Base-by-base conservation (phyloP, 2,888 invertebrate genomes). In the Cataglyphis altisquamis region DNA sequence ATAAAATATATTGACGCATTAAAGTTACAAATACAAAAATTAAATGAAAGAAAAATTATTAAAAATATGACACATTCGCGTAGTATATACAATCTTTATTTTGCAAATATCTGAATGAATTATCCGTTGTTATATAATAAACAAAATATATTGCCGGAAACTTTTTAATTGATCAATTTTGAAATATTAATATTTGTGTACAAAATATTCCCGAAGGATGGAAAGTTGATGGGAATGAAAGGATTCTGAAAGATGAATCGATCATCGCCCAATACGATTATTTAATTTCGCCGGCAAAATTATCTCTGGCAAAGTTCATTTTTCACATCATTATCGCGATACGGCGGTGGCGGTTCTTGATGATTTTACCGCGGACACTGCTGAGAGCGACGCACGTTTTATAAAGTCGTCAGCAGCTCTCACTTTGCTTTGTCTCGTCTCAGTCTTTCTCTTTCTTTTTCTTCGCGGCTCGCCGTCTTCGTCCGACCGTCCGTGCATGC, bases 311-410 rank as follows among this genome's bases (percentile, higher is more conserved):
- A 82, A 63, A 83, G 87, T 83, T 84, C 88, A 89, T 89, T 89
- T 89, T 88, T 89, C 89, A 89, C 68, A 81, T 67, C 57, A 87
- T 88, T 88, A 88, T 88, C 88, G 84, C 88, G 88, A 88, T 87
- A 82, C 48, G n/a, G 8, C 18, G 48, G 18, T 5, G 84, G 84
- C 18, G 32, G 15, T 81, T 72, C 64, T 83, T 83, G 32, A 80
- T 82, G 84, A 88, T 88, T 88, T 86, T 52, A 73, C 64, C 73
- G 64, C 73, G 52, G 55, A 74, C 77, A 67, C 74, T 77, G 48
- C 63, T 60, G 72, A 52, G n/a, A 52, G 45, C 60, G 45, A 64
- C 66, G 62, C 67, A 62, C 55, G 82, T 85, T 78, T 84, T 88
- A 88, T 88, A 84, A 74, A 88, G 88, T 85, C 88, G 81, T 88